phyloP scores from a whole-genome alignment of 1,140 invertebrate genomes.

The Drosophila fuyamai region DNA sequence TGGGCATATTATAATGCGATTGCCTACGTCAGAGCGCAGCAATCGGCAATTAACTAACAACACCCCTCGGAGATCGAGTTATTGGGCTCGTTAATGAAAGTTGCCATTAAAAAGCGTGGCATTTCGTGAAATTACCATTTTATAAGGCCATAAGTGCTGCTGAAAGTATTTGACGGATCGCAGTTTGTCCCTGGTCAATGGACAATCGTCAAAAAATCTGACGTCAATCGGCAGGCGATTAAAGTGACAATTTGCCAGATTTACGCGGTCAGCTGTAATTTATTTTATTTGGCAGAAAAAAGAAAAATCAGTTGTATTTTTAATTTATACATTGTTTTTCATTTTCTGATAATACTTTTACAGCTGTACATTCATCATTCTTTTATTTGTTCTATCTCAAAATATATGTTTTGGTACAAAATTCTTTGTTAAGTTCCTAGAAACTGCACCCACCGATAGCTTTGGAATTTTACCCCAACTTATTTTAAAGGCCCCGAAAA shows the following conservation, averaged over 20 bases:
- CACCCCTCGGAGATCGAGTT: constrained; percentile 13
- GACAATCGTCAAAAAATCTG: constrained; percentile 30
- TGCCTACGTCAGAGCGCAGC: constrained; percentile 30
- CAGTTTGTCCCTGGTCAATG: constrained; percentile 24
- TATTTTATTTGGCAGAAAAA: constrained; percentile 7
- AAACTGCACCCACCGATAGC: neutral
- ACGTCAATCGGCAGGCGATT: constrained; percentile 44
- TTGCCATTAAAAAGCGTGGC: constrained; percentile 68
- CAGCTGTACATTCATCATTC: no score
- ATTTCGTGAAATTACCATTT: constrained; percentile 46
- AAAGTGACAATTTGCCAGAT: constrained; percentile 46
- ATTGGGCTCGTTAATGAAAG: constrained; percentile 62
- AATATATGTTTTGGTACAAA: no score
- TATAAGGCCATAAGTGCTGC: constrained; percentile 42
- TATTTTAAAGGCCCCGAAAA: neutral
- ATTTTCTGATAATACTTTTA: neutral
- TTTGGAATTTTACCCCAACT: neutral
- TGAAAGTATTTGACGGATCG: constrained; percentile 18
- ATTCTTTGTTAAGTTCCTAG: no score
- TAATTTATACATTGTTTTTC: neutral
- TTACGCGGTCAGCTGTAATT: constrained; percentile 32
- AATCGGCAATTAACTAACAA: constrained; percentile 78
- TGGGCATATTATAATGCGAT: constrained; percentile 69
- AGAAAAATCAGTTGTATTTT: neutral
- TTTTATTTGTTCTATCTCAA: no score